Percentiles rank a stretch among this genome's conserved stretches.
These are phyloP conservation scores for Dryobates pubescens DNA, from an alignment of 2,797 vertebrate species.

Conservation along the genomic window DNA sequence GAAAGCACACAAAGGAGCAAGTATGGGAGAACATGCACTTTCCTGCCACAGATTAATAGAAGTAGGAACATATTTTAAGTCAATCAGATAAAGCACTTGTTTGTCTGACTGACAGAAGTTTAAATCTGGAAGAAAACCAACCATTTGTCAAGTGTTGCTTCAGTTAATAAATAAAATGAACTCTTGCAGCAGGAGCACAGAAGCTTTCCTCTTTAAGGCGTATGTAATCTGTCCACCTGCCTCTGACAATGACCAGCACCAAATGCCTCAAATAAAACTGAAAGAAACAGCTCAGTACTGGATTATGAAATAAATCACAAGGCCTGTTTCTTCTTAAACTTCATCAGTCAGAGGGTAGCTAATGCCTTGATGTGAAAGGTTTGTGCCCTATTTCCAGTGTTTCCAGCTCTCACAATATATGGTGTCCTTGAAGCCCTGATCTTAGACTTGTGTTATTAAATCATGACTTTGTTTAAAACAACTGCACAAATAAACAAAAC, in stretches of 20 bases:
- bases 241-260: neutral
- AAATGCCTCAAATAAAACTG: neutral
- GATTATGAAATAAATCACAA: neutral
- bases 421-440: neutral
- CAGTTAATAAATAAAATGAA: neutral
- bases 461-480: neutral
- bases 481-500: neutral
- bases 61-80: neutral
- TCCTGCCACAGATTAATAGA: neutral
- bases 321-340: neutral
- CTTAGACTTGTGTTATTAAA: neutral
- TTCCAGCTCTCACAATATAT: neutral
- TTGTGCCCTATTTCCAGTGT: neutral
- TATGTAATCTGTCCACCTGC: neutral
- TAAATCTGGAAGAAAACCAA: neutral
- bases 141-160: conserved; percentile 36
- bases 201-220: neutral
- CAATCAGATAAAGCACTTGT: neutral
- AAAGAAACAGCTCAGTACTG: neutral
- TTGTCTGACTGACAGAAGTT: neutral
- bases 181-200: neutral
- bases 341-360: neutral
- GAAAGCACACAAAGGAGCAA: neutral
- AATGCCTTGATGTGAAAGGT: neutral
- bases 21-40: neutral